These are phyloP conservation scores for Virgularia gustaviana DNA, from an alignment of 92 coral and sea anemone genomes.

Conservation along the genomic window DNA sequence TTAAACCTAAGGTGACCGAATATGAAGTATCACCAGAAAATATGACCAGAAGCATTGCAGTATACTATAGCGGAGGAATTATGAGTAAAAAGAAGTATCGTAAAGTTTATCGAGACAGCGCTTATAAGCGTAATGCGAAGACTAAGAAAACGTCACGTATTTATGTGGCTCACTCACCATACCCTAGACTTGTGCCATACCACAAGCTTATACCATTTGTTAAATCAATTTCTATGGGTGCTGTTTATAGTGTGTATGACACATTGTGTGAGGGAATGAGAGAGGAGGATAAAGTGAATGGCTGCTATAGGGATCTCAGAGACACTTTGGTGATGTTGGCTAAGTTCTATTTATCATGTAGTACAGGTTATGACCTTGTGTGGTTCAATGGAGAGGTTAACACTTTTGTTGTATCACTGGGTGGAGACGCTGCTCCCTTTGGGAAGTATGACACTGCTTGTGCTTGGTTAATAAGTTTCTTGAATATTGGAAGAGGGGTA, in stretches of 20 bases:
- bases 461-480: constrained; percentile 32
- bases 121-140: neutral
- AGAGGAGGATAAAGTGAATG: constrained; percentile 29
- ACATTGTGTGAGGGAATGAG: neutral
- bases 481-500: constrained; percentile 31
- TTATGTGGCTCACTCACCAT: constrained; percentile 25
- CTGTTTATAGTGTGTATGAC: constrained; percentile 8
- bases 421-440: constrained; percentile 40
- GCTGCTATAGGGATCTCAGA: constrained; percentile 26
- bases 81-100: constrained; percentile 21
- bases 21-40: constrained; percentile 15
- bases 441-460: constrained; percentile 42
- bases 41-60: constrained; percentile 3
- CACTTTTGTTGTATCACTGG: constrained; percentile 21
- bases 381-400: constrained; percentile 34
- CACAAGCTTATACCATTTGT: constrained; percentile 25
- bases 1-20: constrained; percentile 1
- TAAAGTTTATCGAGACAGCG: neutral
- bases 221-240: constrained; percentile 21
- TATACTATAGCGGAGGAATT: constrained; percentile 5
- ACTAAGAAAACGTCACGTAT: constrained; percentile 2
- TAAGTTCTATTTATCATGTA: constrained; percentile 26
- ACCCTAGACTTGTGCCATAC: constrained; percentile 35
- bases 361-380: constrained; percentile 15
- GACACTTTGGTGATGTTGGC: constrained; percentile 10